phyloP scores from a whole-genome alignment of 2,113 vertebrate genomes.

The Etheostoma cragini region DNA sequence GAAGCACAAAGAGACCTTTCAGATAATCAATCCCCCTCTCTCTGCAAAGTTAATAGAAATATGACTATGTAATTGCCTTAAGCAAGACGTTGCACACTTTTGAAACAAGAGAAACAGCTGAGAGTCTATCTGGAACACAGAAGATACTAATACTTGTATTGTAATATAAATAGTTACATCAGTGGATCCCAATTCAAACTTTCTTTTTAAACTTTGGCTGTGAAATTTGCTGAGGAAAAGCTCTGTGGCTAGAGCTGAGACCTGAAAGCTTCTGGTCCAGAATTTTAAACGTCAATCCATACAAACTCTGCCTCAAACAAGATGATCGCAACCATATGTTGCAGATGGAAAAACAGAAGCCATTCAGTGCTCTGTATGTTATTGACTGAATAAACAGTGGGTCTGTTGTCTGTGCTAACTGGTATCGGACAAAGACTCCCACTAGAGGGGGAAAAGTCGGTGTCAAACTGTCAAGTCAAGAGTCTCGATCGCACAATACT shows the following conservation, averaged over 20 bases:
- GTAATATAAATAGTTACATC: not conserved
- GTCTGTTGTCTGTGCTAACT: slow-evolving; percentile 36
- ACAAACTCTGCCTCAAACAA: not conserved
- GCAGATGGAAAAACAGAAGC: slow-evolving; percentile 22
- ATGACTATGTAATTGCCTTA: not conserved
- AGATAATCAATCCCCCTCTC: slow-evolving; percentile 39
- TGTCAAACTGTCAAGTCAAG: slow-evolving; percentile 64
- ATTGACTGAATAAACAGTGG: slow-evolving; percentile 37
- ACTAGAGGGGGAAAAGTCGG: slow-evolving; percentile 43
- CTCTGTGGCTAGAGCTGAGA: not conserved
- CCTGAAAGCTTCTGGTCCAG: not conserved
- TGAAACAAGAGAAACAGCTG: not conserved
- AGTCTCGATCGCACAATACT: slow-evolving; percentile 60
- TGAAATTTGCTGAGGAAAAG: not conserved
- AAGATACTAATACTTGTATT: not conserved
- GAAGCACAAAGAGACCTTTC: slow-evolving; percentile 52
- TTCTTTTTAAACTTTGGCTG: not conserved
- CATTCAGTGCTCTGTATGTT: slow-evolving; percentile 17
- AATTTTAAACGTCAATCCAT: not conserved
- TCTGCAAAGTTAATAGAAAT: slow-evolving; percentile 5
- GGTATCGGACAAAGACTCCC: slow-evolving; percentile 53
- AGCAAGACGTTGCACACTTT: not conserved
- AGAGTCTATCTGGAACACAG: not conserved
- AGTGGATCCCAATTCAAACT: not conserved
- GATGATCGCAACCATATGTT: slow-evolving; percentile 45